These are phyloP conservation scores for Xenopus petersii DNA, from an alignment of 2,797 vertebrate species.

Conservation along the genomic window DNA sequence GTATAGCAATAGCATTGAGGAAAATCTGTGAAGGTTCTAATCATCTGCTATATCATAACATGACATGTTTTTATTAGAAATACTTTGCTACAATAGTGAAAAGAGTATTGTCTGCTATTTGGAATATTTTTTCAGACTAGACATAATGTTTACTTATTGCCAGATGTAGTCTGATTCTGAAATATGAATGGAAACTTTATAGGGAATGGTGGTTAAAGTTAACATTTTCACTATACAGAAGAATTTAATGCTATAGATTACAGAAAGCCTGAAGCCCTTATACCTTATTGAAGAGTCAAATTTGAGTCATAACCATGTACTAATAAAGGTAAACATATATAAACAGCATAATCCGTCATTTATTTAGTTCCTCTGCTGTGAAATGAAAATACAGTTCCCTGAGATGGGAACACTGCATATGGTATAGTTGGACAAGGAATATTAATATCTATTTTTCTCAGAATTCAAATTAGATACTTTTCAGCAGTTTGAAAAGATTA, in stretches of 20 bases:
- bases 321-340: too few relatives aligned
- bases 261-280: background rate
- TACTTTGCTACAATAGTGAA: conserved; percentile 54
- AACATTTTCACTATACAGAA: conserved; percentile 12
- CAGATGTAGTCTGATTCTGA: conserved; percentile 58
- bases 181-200: conserved; percentile 47
- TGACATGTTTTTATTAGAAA: conserved; percentile 52
- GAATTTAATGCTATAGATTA: background rate
- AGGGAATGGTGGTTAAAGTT: conserved; percentile 19
- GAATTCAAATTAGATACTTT: too few relatives aligned
- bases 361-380: too few relatives aligned
- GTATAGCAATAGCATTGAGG: too few relatives aligned
- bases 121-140: conserved; percentile 51
- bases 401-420: too few relatives aligned
- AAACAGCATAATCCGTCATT: too few relatives aligned
- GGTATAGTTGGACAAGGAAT: too few relatives aligned
- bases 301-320: too few relatives aligned
- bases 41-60: conserved; percentile 50
- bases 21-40: background rate
- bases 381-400: too few relatives aligned
- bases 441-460: too few relatives aligned
- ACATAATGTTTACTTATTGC: conserved; percentile 56
- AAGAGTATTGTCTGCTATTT: conserved; percentile 45
- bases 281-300: too few relatives aligned
- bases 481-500: too few relatives aligned